These are phyloP conservation scores for Sialis fuliginosa DNA, from an alignment of 2,888 invertebrate genomes.

Conservation along the genomic window DNA sequence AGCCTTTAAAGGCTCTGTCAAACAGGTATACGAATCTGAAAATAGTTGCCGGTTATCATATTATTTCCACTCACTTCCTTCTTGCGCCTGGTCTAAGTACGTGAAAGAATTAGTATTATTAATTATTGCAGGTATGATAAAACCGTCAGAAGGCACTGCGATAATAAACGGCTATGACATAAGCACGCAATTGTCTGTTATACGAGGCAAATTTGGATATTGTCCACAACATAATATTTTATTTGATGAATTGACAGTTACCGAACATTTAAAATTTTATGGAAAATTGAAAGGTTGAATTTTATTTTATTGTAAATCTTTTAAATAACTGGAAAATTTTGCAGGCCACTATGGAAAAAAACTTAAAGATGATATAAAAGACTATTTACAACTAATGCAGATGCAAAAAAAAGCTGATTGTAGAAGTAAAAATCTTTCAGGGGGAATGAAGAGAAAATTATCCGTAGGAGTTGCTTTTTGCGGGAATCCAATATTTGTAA, in stretches of 20 bases:
- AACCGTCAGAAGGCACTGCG: not conserved
- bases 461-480: conserved; percentile 53
- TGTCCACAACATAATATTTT: conserved; percentile 1
- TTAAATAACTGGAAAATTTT: too few species aligned
- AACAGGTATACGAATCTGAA: too few species aligned
- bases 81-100: too few species aligned
- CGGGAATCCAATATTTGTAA: conserved; percentile 45
- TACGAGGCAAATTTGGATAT: not conserved
- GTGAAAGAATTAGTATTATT: not conserved
- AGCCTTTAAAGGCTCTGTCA: too few species aligned
- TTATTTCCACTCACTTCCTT: too few species aligned
- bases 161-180: not conserved
- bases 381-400: conserved; percentile 7
- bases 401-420: conserved; percentile 8
- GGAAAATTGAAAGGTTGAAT: conserved; percentile 42
- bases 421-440: conserved; percentile 31
- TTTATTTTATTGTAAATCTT: too few species aligned
- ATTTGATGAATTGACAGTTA: conserved; percentile 56
- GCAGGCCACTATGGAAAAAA: not conserved
- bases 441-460: conserved; percentile 54
- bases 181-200: not conserved
- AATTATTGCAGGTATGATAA: not conserved
- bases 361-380: not conserved
- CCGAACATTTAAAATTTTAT: conserved; percentile 61
- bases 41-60: too few species aligned